Conservation (phyloP, 2,888 invertebrate species). For the Fragum sueziense region DNA sequence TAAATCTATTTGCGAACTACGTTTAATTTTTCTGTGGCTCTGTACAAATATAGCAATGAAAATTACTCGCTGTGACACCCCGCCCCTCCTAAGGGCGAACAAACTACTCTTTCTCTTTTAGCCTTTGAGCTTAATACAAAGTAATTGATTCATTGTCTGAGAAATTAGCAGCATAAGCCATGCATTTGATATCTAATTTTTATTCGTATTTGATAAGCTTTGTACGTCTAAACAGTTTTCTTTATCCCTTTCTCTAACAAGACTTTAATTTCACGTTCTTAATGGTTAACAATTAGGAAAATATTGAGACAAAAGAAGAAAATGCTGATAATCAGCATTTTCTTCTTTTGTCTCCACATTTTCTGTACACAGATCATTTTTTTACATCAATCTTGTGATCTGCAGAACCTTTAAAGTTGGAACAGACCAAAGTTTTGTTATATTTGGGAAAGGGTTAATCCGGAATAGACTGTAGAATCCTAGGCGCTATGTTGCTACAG, state of each 20-base stretch:
- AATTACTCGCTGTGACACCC: conserved; percentile 5
- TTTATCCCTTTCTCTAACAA: too few species aligned
- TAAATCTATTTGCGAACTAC: too few species aligned
- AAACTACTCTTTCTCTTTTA: conserved; percentile 1
- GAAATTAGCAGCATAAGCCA: conserved; percentile 10
- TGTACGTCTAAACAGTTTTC: conserved; percentile 7
- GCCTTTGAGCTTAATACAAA: not conserved
- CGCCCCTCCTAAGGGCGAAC: not conserved
- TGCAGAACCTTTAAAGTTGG: too few species aligned
- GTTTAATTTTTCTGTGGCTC: too few species aligned
- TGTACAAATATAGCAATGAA: too few species aligned
- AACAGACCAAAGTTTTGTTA: too few species aligned
- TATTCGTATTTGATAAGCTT: conserved; percentile 12
- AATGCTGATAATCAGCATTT: not conserved
- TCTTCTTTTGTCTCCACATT: not conserved
- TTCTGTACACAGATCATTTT: too few species aligned
- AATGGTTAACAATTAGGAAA: too few species aligned
- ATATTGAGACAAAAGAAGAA: not conserved
- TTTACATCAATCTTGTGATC: too few species aligned
- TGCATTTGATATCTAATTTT: conserved; percentile 15
- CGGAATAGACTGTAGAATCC: not conserved
- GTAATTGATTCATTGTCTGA: conserved; percentile 13
- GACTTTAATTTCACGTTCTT: too few species aligned
- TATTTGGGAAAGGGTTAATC: not conserved
- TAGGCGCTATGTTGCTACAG: conserved; percentile 2